Evolutionary conservation across 2,797 vertebrate species (phyloP).

Genomic region (Saxicola maurus): DNA sequence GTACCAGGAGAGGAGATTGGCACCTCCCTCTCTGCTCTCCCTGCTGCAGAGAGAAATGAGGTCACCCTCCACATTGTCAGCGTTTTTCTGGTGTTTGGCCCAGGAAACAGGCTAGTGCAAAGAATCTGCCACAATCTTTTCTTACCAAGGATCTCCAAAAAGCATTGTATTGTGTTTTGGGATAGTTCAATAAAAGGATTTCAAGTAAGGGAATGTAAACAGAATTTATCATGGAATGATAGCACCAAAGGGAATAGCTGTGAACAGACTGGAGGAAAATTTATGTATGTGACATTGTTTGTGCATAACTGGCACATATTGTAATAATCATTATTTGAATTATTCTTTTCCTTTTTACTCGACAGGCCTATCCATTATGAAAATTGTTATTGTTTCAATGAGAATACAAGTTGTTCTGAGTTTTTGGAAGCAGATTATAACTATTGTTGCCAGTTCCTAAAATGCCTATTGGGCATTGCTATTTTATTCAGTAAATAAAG

Average conservation of each 20-base stretch:
- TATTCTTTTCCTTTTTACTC: slow-evolving; percentile 41
- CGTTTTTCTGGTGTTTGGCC: not conserved
- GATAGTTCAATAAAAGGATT: not conserved
- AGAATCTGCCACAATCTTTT: not conserved
- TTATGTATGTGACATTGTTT: slow-evolving; percentile 9
- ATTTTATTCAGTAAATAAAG: slow-evolving; percentile 39
- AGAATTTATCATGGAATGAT: slow-evolving; percentile 6
- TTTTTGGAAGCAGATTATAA: slow-evolving; percentile 24
- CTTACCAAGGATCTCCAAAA: not conserved
- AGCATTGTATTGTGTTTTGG: not conserved
- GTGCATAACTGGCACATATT: slow-evolving; percentile 5
- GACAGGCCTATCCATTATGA: slow-evolving; percentile 43
- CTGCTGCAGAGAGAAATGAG: not conserved
- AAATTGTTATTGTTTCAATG: slow-evolving; percentile 60
- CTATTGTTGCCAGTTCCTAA: slow-evolving; percentile 43
- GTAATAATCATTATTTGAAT: slow-evolving; percentile 38
- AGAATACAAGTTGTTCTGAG: slow-evolving; percentile 55
- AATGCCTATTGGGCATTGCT: slow-evolving; percentile 31
- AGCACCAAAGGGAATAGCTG: slow-evolving; percentile 21
- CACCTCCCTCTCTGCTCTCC: not conserved
- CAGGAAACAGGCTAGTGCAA: not conserved
- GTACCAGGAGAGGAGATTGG: not conserved
- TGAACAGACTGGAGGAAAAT: slow-evolving; percentile 6
- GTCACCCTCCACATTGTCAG: not conserved
- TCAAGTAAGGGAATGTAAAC: slow-evolving; percentile 6